Percentiles rank a stretch among this genome's conserved stretches.
These are phyloP conservation scores for Chironomus tentans DNA, from an alignment of 2,888 invertebrate species.

Conservation along the genomic window DNA sequence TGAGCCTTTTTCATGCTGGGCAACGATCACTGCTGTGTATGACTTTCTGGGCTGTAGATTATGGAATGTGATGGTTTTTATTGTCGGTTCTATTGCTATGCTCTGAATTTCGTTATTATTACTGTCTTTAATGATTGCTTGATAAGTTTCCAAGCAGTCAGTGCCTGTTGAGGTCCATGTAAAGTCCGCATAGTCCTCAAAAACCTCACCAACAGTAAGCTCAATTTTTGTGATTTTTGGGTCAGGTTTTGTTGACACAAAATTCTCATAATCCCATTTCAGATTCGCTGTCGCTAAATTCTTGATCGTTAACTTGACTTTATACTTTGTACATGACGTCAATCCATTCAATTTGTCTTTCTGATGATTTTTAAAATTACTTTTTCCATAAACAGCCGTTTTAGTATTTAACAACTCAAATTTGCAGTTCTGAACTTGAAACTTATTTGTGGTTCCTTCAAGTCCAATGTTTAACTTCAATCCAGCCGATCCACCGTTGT, in stretches of 20 bases:
- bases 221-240: neutral
- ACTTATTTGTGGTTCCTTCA: neutral
- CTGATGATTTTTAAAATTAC: neutral
- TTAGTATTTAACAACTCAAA: neutral
- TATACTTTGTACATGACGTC: neutral
- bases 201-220: neutral
- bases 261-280: neutral
- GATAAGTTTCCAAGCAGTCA: too few species aligned
- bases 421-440: neutral
- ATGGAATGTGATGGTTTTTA: too few species aligned
- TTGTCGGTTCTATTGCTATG: too few species aligned
- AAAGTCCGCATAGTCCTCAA: too few species aligned
- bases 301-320: neutral
- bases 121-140: too few species aligned
- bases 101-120: too few species aligned
- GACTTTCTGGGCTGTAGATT: too few species aligned
- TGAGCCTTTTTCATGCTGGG: neutral
- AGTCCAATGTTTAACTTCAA: neutral
- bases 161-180: too few species aligned
- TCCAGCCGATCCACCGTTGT: neutral
- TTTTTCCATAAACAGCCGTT: neutral
- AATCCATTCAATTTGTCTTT: neutral
- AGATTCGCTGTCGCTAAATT: neutral
- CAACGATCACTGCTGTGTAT: neutral
- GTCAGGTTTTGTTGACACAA: neutral